A percentile compares a stretch with the other conserved stretches of the same genome.
Evolutionary conservation across 2,797 vertebrate genomes (phyloP).

Genomic region (Trichosurus vulpecula): DNA sequence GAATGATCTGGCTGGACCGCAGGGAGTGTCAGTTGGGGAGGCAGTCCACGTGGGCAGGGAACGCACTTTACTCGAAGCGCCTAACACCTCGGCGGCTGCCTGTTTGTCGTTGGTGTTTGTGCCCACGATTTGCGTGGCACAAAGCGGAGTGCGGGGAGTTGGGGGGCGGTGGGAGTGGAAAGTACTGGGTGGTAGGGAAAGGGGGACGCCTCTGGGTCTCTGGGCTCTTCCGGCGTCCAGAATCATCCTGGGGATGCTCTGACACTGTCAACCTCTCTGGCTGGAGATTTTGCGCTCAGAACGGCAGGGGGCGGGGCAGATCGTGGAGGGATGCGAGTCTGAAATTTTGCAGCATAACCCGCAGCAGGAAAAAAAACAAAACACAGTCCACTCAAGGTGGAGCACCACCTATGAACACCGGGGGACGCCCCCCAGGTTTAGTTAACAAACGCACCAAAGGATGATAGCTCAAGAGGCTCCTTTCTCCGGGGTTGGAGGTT

Average conservation of each 20-base stretch:
- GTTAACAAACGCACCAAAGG: no score
- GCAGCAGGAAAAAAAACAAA: not conserved
- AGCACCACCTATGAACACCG: fast-evolving
- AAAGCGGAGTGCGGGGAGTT: no score
- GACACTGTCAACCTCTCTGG: not conserved
- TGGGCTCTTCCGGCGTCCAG: not conserved
- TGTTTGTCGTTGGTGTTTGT: not conserved
- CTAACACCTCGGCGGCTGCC: not conserved
- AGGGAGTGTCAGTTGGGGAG: slow-evolving; percentile 37
- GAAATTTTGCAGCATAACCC: not conserved
- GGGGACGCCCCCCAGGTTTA: no score
- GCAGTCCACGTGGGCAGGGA: not conserved
- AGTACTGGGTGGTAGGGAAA: no score
- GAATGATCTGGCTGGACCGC: slow-evolving; percentile 34
- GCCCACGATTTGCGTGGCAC: not conserved
- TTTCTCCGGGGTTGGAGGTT: no score
- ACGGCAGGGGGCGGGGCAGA: not conserved
- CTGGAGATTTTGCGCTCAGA: no score
- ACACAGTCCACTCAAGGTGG: fast-evolving
- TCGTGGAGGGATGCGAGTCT: not conserved
- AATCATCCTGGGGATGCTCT: not conserved
- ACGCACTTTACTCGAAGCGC: not conserved
- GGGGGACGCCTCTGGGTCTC: not conserved
- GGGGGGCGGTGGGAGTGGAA: no score
- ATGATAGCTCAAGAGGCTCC: not conserved